phyloP scores from a whole-genome alignment of 64 coral and sea anemone species.

The Montipora foliosa region DNA sequence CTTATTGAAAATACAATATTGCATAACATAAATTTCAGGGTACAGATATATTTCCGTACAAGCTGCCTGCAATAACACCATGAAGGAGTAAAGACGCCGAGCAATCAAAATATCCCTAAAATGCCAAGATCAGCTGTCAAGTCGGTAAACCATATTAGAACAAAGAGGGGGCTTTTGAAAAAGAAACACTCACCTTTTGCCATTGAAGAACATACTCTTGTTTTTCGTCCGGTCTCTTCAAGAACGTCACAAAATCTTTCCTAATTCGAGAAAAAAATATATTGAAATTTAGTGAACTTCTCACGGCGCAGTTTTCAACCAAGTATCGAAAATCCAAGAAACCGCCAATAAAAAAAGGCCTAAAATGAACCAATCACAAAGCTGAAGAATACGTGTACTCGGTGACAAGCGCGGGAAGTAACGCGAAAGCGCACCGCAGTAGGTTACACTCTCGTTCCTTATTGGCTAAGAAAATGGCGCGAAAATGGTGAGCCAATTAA shows the following conservation, averaged over 20 bases:
- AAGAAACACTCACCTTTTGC: slow-evolving; percentile 71
- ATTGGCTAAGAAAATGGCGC: neutral
- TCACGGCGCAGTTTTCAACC: neutral
- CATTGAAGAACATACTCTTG: slow-evolving; percentile 94
- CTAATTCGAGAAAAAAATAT: slow-evolving; percentile 19
- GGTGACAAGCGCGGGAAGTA: neutral
- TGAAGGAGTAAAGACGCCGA: too few relatives aligned
- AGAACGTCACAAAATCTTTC: slow-evolving; percentile 90
- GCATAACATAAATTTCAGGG: too few relatives aligned
- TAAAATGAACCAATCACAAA: too few relatives aligned
- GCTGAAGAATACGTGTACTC: too few relatives aligned
- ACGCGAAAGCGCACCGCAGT: neutral
- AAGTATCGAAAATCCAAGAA: neutral
- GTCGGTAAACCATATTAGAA: too few relatives aligned
- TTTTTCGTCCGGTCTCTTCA: slow-evolving; percentile 96
- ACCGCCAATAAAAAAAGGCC: neutral
- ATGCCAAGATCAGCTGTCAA: too few relatives aligned
- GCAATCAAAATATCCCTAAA: too few relatives aligned
- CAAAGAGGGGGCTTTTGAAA: too few relatives aligned
- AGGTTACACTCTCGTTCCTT: neutral
- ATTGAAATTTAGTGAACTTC: neutral
- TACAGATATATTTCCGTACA: too few relatives aligned
- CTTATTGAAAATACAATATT: too few relatives aligned
- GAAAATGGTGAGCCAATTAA: neutral
- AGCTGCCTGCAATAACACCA: too few relatives aligned